Base-by-base conservation (phyloP, 1,140 invertebrate species). In the Drosophila setifemur region DNA sequence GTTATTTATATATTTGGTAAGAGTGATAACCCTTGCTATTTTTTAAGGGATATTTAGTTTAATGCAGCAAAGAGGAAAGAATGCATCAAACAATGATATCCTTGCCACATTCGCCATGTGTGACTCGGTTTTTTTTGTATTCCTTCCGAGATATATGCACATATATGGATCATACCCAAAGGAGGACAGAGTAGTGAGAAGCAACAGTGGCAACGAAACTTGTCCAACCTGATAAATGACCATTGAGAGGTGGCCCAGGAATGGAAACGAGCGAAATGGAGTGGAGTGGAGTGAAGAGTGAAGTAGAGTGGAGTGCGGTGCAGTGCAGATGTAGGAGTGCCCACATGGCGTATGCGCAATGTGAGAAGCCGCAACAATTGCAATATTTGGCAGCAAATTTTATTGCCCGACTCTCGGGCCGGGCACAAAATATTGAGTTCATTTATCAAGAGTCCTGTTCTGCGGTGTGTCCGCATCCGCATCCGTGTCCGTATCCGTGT, bases 301-400 rank as follows among this genome's bases (percentile, higher is more conserved):
- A 29, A 18, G 35, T 53, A 8, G 9, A 9, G 23, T 23, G n/a
- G n/a, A n/a, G n/a, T n/a, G n/a, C n/a, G n/a, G n/a, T n/a, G n/a
- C n/a, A n/a, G n/a, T n/a, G n/a, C n/a, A n/a, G n/a, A n/a, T n/a
- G 31, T 16, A 16, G 68, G 52, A 61, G 29, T 26, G 43, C 42
- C 19, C 49, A 69, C 63, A 49, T 9, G 63, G 49, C 72, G 72
- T 75, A 75, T 75, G 63, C 72, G 72, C 72, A 75, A 69, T 63
- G 49, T 45, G 52, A 39, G 39, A 26, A 19, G 6, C 25, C 28
- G 19, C 23, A 35, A 58, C 66, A 70, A 71, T 60, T 48, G 55
- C 73, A 57, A 76, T 49, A 76, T 77, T 77, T 66, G 66, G 66
- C 50, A 71, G 54, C 39, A 77, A 75, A 66, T 66, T 52, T 55